A percentile compares a stretch with the other conserved stretches of the same genome.
Conservation (phyloP, 2,888 invertebrate genomes). For the Idaea dimidiata region DNA sequence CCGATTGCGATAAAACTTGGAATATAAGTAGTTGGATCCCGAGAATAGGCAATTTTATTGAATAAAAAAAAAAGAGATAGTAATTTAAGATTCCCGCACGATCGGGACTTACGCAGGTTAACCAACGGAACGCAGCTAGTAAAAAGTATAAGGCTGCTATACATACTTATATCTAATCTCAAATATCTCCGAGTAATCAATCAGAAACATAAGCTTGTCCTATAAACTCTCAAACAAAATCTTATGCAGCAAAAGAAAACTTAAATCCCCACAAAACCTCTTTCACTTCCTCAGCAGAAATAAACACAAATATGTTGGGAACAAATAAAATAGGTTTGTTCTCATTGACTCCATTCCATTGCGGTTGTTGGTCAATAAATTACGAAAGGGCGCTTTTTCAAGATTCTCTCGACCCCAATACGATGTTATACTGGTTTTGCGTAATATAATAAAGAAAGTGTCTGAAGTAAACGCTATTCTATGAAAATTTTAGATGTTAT, state of each 20-base stretch:
- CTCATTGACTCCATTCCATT: neutral
- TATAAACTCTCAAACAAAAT: neutral
- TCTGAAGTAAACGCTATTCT: neutral
- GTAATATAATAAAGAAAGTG: conserved; percentile 1
- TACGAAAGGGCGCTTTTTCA: neutral
- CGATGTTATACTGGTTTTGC: neutral
- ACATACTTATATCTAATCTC: too few species aligned
- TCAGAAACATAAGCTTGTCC: too few species aligned
- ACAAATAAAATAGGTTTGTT: neutral
- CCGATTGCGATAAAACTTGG: too few species aligned
- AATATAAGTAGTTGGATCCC: too few species aligned
- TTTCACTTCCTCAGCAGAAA: neutral
- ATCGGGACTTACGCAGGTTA: too few species aligned
- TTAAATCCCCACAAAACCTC: neutral
- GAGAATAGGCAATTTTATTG: too few species aligned
- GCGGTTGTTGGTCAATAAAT: neutral
- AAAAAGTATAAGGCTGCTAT: too few species aligned
- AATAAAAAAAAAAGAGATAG: too few species aligned
- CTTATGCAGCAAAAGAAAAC: neutral
- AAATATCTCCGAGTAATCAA: too few species aligned
- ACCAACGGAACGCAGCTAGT: too few species aligned
- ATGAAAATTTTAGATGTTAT: conserved; percentile 5
- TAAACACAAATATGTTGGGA: neutral
- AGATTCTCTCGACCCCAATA: conserved; percentile 1
- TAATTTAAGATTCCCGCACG: too few species aligned